A percentile compares a stretch with the other conserved stretches of the same genome.
Conservation (phyloP, 2,113 vertebrate species). For the Indicator indicator region DNA sequence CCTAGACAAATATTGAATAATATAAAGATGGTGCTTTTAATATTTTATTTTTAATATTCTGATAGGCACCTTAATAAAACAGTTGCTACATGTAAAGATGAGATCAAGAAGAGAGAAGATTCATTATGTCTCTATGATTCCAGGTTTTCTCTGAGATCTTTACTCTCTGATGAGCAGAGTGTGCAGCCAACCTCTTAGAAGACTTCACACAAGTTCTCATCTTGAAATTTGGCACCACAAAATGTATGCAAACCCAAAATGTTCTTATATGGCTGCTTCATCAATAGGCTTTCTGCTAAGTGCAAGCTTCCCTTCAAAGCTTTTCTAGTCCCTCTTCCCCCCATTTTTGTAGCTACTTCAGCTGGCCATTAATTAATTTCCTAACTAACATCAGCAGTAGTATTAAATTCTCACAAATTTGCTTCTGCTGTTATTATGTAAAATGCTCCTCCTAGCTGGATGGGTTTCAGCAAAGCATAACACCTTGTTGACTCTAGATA, state of each 20-base stretch:
- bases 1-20: background rate
- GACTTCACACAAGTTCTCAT: background rate
- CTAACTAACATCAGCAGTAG: background rate
- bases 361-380: background rate
- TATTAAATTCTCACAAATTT: slow-evolving; percentile 1
- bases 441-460: background rate
- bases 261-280: background rate
- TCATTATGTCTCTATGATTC: background rate
- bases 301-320: background rate
- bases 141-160: background rate
- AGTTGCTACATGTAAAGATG: background rate
- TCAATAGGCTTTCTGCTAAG: background rate
- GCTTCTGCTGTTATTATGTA: background rate
- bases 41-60: background rate
- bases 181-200: background rate
- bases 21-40: background rate
- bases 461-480: background rate
- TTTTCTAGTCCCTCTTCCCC: background rate
- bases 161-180: background rate
- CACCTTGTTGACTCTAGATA: slow-evolving; percentile 27
- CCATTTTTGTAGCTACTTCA: background rate
- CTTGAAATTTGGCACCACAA: background rate
- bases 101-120: background rate
- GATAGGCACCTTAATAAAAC: background rate
- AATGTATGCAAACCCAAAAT: background rate